Percentiles rank a stretch among this genome's conserved stretches.
Conservation (phyloP, 2,797 vertebrate species). For the Chromobotia macracanthus region DNA sequence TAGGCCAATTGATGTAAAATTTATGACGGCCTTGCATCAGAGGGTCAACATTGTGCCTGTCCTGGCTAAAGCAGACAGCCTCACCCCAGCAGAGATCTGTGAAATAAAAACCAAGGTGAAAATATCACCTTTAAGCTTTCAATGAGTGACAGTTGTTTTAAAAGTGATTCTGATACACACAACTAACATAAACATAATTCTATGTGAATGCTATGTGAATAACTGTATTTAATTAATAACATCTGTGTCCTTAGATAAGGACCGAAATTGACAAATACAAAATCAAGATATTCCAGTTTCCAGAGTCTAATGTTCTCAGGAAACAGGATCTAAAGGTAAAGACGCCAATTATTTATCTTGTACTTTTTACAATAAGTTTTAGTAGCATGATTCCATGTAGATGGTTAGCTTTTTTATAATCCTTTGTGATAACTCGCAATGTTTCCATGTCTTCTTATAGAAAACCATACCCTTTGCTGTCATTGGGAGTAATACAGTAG, state of each 20-base stretch:
- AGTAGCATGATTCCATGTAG: neutral
- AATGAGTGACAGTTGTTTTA: neutral
- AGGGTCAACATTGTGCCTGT: conserved; percentile 86
- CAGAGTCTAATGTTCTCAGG: conserved; percentile 82
- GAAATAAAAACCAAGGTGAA: conserved; percentile 74
- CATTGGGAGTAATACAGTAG: conserved; percentile 80
- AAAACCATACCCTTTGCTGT: conserved; percentile 74
- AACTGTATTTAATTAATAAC: neutral
- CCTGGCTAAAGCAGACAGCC: conserved; percentile 83
- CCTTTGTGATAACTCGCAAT: neutral
- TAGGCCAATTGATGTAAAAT: conserved; percentile 80
- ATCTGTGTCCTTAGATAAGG: conserved; percentile 72
- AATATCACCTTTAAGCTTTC: neutral
- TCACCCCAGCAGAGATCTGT: conserved; percentile 76
- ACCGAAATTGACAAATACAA: conserved; percentile 78
- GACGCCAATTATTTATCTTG: too few relatives aligned
- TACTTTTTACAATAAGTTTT: neutral
- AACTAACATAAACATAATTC: too few relatives aligned
- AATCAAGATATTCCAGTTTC: conserved; percentile 85
- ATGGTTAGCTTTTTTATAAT: neutral
- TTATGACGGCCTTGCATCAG: conserved; percentile 81
- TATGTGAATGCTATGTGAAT: neutral
- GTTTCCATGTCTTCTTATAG: conserved; percentile 54
- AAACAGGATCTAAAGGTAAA: conserved; percentile 70
- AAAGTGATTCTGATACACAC: too few relatives aligned